Base-by-base conservation (phyloP, 2,888 invertebrate genomes). In the Limnephilus auricula region DNA sequence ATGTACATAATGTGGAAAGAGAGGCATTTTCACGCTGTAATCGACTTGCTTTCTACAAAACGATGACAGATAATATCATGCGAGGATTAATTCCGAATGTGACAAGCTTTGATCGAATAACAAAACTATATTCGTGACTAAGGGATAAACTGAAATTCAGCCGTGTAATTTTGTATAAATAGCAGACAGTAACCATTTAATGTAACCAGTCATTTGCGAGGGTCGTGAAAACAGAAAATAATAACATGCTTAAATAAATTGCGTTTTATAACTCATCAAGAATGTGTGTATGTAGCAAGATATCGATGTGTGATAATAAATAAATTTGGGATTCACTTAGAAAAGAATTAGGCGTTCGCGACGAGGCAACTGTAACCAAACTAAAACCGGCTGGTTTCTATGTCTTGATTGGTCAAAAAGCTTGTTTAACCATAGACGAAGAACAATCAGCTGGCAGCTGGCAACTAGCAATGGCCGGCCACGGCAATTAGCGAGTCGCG, bases 1-100 rank as follows among this genome's bases (percentile, higher is more conserved):
- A 83, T 65, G 25, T 65, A 65, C n/a, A 65, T 25, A 25, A 40
- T 85, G 85, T 32, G 40, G 45, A 34, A 88, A 88, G 87, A 37
- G 78, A 31, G 25, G 78, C 32, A 31, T 65, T 87, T 87, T 87
- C 78, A 87, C 87, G 78, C 78, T 50, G 9, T 88, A 88, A 88
- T 88, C 87, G 87, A 88, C 87, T 88, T 37, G 87, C 78, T 34
- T 79, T 79, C 87, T 32, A 88, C 34, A 78, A 88, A 88, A 78
- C 37, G 87, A 37, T 34, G 87, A 88, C n/a, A 65, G 87, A 88
- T 88, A 78, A 34, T 34, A 34, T 79, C 87, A 78, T 37, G 79
- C 15, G 87, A 78, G 34, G 79, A 79, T 34, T 79, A 88, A 78
- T 88, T 78, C 9, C 50, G 25, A 65, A 86, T 65, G 31, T 45